Conservation (phyloP, 2,888 invertebrate genomes). For the Diabrotica balteata region DNA sequence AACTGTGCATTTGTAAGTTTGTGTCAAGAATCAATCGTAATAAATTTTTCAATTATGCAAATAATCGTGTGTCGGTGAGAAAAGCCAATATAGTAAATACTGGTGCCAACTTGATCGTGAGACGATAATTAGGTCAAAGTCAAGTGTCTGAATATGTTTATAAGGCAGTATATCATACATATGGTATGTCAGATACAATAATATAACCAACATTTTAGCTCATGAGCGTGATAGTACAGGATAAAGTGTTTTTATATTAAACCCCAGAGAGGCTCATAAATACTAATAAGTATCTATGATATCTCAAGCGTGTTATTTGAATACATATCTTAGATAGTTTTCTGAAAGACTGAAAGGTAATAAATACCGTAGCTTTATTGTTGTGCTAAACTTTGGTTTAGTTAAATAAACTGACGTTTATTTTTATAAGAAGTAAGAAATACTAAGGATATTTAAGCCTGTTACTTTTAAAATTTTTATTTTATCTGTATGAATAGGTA, state of each 20-base stretch:
- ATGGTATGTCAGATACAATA: neutral
- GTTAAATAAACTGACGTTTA: too few relatives aligned
- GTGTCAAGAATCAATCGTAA: neutral
- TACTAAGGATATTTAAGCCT: too few relatives aligned
- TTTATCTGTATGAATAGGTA: too few relatives aligned
- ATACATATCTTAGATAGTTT: neutral
- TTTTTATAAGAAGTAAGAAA: too few relatives aligned
- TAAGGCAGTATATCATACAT: conserved; percentile 1
- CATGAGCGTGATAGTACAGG: neutral
- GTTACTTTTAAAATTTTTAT: too few relatives aligned
- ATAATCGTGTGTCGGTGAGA: conserved; percentile 1
- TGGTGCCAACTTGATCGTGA: conserved; percentile 4
- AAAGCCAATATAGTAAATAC: conserved; percentile 1
- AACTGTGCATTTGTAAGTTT: too few relatives aligned
- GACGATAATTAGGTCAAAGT: conserved; percentile 3
- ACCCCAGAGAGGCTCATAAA: too few relatives aligned
- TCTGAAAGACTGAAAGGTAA: too few relatives aligned
- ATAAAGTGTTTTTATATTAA: too few relatives aligned
- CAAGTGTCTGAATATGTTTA: conserved; percentile 2
- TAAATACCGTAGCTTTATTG: too few relatives aligned
- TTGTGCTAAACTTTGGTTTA: too few relatives aligned
- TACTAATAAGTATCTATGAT: neutral
- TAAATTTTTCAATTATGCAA: neutral
- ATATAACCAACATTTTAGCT: neutral
- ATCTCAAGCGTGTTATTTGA: neutral